These are phyloP conservation scores for Falcunculus frontatus DNA, from an alignment of 2,113 vertebrate species.

Conservation along the genomic window DNA sequence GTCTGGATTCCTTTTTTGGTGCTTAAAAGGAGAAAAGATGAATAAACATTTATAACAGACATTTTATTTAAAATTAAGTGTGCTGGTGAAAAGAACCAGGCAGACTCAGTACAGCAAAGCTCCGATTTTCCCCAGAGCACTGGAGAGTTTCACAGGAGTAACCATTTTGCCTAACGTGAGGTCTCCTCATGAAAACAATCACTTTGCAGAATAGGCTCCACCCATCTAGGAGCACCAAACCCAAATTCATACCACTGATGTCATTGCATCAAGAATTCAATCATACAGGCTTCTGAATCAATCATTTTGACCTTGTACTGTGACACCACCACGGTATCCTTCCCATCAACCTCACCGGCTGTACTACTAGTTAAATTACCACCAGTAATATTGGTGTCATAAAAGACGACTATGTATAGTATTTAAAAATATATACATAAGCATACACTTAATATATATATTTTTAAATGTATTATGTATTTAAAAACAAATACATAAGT, in stretches of 20 bases:
- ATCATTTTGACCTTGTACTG: not conserved
- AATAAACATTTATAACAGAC: not conserved
- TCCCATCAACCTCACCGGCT: not conserved
- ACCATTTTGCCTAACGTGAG: not conserved
- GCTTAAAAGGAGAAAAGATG: not conserved
- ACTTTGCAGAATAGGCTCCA: not conserved
- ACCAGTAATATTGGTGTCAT: not conserved
- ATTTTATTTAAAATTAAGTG: not conserved
- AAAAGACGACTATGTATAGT: not conserved
- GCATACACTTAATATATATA: not conserved
- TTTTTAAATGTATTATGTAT: not conserved
- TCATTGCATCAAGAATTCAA: not conserved
- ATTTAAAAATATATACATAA: not conserved
- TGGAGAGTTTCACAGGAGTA: not conserved
- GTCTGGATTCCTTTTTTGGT: not conserved
- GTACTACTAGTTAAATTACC: not conserved
- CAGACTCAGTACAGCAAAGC: not conserved
- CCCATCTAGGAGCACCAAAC: not conserved
- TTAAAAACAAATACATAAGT: not conserved
- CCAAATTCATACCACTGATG: not conserved
- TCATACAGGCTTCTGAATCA: not conserved
- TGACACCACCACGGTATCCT: rapidly evolving
- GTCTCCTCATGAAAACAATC: not conserved
- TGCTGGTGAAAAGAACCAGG: not conserved
- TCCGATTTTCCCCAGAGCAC: not conserved